Conservation (phyloP, 2,888 invertebrate species). For the Fabriciana adippe region DNA sequence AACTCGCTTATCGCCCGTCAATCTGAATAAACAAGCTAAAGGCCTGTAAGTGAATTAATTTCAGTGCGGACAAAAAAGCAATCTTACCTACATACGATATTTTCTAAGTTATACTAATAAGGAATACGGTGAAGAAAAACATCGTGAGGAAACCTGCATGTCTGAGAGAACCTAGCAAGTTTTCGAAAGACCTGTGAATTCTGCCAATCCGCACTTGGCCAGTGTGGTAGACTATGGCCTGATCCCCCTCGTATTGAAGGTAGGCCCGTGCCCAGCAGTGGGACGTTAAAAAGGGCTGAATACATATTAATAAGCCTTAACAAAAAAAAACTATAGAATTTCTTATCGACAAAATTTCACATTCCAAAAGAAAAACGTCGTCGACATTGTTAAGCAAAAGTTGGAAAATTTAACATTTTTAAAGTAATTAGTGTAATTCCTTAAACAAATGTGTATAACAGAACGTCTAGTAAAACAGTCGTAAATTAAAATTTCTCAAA, state of each 20-base stretch:
- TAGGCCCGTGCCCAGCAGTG: too few relatives aligned
- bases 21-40: slow-evolving; percentile 9
- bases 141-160: too few relatives aligned
- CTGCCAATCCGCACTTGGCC: too few relatives aligned
- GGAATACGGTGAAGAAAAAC: too few relatives aligned
- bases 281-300: too few relatives aligned
- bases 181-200: too few relatives aligned
- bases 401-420: slow-evolving; percentile 18
- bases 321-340: slow-evolving; percentile 5
- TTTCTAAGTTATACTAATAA: not conserved
- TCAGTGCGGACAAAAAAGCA: not conserved
- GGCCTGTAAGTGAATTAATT: not conserved
- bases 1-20: slow-evolving; percentile 1
- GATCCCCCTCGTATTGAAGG: too few relatives aligned
- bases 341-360: slow-evolving; percentile 9
- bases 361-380: slow-evolving; percentile 9
- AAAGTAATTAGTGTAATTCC: slow-evolving; percentile 4
- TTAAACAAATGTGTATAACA: slow-evolving; percentile 25
- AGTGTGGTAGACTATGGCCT: too few relatives aligned
- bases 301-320: too few relatives aligned
- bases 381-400: slow-evolving; percentile 23
- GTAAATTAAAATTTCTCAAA: slow-evolving; percentile 51
- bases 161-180: too few relatives aligned
- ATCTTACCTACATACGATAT: not conserved
- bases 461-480: slow-evolving; percentile 43